Conservation (phyloP, 2,113 vertebrate genomes). For the Apeltes quadracus region DNA sequence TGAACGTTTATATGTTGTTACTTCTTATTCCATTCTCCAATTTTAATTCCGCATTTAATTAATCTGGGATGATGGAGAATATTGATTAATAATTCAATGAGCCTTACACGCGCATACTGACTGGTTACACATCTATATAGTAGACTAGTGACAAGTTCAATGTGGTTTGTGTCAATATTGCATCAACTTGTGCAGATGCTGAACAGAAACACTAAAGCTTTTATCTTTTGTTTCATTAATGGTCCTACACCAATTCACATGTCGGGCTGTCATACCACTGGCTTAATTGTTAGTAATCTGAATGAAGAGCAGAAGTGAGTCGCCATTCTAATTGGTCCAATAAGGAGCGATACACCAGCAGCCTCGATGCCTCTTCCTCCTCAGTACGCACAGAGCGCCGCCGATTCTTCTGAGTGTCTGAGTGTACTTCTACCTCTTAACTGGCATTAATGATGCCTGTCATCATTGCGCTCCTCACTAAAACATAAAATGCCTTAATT, state of each 20-base stretch:
- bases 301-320: constrained; percentile 57
- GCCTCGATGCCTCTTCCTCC: constrained; percentile 36
- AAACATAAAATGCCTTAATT: constrained; percentile 23
- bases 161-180: not conserved
- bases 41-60: not conserved
- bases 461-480: constrained; percentile 4
- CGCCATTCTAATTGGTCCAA: constrained; percentile 59
- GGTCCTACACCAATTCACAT: constrained; percentile 5
- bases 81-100: not conserved
- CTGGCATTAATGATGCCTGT: not conserved
- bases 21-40: not conserved
- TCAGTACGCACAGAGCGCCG: constrained; percentile 23
- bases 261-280: constrained; percentile 21
- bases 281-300: constrained; percentile 36
- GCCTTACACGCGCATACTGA: not conserved
- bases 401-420: constrained; percentile 43
- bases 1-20: not conserved
- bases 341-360: constrained; percentile 42
- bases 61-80: not conserved
- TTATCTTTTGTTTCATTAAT: constrained; percentile 26
- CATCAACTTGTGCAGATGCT: not conserved
- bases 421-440: not conserved
- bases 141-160: not conserved
- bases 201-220: constrained; percentile 13
- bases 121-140: not conserved